Evolutionary conservation across 2,113 vertebrate genomes (phyloP).

Genomic region (Mormyrus iriodes): DNA sequence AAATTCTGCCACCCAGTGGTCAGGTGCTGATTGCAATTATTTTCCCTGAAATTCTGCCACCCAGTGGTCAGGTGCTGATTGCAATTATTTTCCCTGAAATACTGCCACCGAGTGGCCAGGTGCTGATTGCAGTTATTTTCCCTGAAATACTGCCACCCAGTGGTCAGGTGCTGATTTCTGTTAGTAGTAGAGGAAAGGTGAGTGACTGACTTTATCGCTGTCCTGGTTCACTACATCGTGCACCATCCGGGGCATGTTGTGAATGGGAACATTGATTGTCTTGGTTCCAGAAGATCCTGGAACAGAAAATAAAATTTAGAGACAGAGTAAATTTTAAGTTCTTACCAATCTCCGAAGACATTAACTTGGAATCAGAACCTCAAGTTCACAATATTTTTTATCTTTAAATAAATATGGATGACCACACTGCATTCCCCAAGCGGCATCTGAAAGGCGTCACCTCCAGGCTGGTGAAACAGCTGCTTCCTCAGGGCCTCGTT

Average conservation of each 20-base stretch:
- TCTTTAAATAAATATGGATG: neutral
- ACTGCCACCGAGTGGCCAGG: neutral
- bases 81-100: neutral
- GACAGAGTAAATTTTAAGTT: neutral
- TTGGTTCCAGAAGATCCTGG: conserved; percentile 20
- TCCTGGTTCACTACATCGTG: neutral
- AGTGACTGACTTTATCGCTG: neutral
- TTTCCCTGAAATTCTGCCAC: neutral
- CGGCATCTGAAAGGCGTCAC: conserved; percentile 24
- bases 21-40: neutral
- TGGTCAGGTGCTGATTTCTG: neutral
- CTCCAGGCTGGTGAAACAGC: conserved; percentile 31
- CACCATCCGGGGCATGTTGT: neutral
- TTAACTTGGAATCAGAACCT: neutral
- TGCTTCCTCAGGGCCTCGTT: conserved; percentile 31
- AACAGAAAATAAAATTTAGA: neutral
- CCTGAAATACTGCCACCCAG: neutral
- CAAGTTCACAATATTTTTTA: neutral
- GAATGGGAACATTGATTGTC: conserved; percentile 27
- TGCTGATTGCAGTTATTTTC: neutral
- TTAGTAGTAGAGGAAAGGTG: neutral
- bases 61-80: neutral
- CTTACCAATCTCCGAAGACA: neutral
- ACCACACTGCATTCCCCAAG: neutral
- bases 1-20: neutral